Evolutionary conservation across 2,113 vertebrate species (phyloP), one percentile per base, ranked within the genome.

Genomic region (Riparia riparia): DNA sequence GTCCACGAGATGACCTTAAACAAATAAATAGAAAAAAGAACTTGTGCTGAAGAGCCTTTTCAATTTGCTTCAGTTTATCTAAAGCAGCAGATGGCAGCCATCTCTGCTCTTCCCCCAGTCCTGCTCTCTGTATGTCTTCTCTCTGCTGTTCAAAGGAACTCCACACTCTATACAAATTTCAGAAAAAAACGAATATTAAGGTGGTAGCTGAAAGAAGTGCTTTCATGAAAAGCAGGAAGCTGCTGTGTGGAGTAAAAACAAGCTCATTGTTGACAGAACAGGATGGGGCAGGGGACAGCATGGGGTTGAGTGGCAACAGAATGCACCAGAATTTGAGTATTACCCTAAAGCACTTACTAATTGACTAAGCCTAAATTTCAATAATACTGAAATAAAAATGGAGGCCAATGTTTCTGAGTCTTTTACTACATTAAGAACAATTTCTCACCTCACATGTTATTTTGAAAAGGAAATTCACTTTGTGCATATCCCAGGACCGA

Each of bases 161-260:
- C 89, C 71, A 93, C 82, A 92, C 70, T 93, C 91, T 47, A 97
- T 78, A 97, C 83, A 87, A 96, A 96, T 93, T 95, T 94, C 70
- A 95, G 85, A 94, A 96, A 94, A 96, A 97, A 96, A 91, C 61
- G 78, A 97, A 95, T 95, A 94, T 90, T 96, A 91, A 96, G 94
- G 93, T 97, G 72, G 81, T 95, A 87, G 84, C 61, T 96, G 92
- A 97, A 98, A 97, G 94, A 96, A 96, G 37, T 69, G 87, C 82
- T 97, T 96, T 97, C 96, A 91, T 89, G 91, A 95, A 96, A 97
- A 98, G 90, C 89, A 96, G 96, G 86, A 95, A 96, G 96, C 86
- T 89, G 91, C 86, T 95, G 51, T 89, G 84, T 57, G 26, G 65
- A 69, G 76, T 54, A 82, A 97, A 96, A 96, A 89, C 78, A 93